phyloP scores from a whole-genome alignment of 1,140 invertebrate species.

The Coenobita brevimanus region DNA sequence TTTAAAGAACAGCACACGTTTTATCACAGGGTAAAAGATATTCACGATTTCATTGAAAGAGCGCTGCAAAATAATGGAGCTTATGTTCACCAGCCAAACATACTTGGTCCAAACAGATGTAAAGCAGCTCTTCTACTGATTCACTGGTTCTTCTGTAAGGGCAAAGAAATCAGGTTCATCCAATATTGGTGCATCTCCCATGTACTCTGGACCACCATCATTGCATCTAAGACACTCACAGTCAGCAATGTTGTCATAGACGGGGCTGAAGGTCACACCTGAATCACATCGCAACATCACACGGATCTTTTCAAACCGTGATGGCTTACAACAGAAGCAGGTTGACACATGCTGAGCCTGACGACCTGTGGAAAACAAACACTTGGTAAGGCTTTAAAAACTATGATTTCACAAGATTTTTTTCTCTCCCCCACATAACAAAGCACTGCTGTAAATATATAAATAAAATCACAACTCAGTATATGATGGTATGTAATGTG shows the following conservation, averaged over 20 bases:
- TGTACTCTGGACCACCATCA: conserved; percentile 6
- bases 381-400: too few relatives aligned
- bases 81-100: too few relatives aligned
- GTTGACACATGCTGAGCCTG: conserved; percentile 33
- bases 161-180: conserved; percentile 38
- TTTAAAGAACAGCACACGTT: too few relatives aligned
- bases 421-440: too few relatives aligned
- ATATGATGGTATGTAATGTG: too few relatives aligned
- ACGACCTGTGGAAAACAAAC: conserved; percentile 26
- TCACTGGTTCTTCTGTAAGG: conserved; percentile 10
- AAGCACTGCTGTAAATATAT: too few relatives aligned
- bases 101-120: too few relatives aligned
- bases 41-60: too few relatives aligned
- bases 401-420: too few relatives aligned
- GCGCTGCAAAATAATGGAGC: too few relatives aligned
- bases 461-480: too few relatives aligned
- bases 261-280: conserved; percentile 63
- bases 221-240: conserved; percentile 59
- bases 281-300: conserved; percentile 62
- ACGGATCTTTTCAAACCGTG: conserved; percentile 61
- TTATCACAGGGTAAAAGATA: too few relatives aligned
- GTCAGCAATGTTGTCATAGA: conserved; percentile 62
- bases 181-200: conserved; percentile 27
- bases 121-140: conserved; percentile 1
- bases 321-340: conserved; percentile 69